Evolutionary conservation across 2,797 vertebrate species (phyloP).

Genomic region (Oreonectes daqikongensis): DNA sequence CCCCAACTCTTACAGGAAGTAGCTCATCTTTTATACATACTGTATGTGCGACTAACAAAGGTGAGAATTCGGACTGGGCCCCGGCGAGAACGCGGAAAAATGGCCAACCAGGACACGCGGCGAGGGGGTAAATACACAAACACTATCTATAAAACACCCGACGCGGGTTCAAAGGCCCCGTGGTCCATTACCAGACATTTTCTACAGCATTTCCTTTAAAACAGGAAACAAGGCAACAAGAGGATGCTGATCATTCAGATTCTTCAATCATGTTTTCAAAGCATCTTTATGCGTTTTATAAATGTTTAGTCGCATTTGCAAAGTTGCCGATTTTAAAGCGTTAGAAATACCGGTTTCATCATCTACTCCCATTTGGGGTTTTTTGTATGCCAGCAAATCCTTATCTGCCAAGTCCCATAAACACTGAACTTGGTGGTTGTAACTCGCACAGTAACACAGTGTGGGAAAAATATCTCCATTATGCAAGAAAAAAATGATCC

Average conservation of each 20-base stretch:
- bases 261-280: not conserved
- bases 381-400: too few species aligned
- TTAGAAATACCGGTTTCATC: not conserved
- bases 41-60: slow-evolving; percentile 76
- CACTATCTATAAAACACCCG: slow-evolving; percentile 59
- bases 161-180: slow-evolving; percentile 23
- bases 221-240: slow-evolving; percentile 54
- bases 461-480: not conserved
- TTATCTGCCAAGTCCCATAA: too few species aligned
- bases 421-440: too few species aligned
- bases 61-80: slow-evolving; percentile 73
- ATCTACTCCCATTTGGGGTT: not conserved
- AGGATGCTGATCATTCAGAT: slow-evolving; percentile 16
- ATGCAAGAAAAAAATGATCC: slow-evolving; percentile 3
- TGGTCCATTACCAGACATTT: slow-evolving; percentile 28
- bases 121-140: slow-evolving; percentile 57
- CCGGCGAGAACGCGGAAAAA: slow-evolving; percentile 65
- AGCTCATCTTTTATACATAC: slow-evolving; percentile 83
- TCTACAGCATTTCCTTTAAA: slow-evolving; percentile 55
- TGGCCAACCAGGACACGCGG: slow-evolving; percentile 69
- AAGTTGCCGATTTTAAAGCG: not conserved
- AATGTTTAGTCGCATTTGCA: not conserved
- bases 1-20: slow-evolving; percentile 81
- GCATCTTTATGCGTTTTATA: not conserved
- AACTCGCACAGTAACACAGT: not conserved